Evolutionary conservation across 2,888 invertebrate species (phyloP).

Genomic region (Chalcis sispes): DNA sequence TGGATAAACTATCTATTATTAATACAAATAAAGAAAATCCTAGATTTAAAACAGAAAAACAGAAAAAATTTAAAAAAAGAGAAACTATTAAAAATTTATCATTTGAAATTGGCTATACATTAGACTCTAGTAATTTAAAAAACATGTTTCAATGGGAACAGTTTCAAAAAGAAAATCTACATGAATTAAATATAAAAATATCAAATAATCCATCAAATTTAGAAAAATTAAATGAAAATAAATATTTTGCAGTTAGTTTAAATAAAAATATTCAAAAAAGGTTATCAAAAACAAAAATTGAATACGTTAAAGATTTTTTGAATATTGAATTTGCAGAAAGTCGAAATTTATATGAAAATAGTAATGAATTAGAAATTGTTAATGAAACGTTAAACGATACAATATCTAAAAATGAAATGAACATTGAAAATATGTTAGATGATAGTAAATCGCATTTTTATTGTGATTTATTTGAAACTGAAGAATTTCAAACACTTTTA

Average conservation of each 20-base stretch:
- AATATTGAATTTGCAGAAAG: constrained; percentile 51
- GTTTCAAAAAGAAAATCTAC: constrained; percentile 14
- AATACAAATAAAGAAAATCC: too few relatives aligned
- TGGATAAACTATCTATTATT: background rate
- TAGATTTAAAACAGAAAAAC: background rate
- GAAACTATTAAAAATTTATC: background rate
- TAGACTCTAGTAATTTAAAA: background rate
- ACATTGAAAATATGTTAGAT: constrained; percentile 43
- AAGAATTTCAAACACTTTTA: constrained; percentile 43
- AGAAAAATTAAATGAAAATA: constrained; percentile 63
- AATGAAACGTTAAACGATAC: constrained; percentile 8
- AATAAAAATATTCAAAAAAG: constrained; percentile 56
- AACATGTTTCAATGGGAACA: background rate
- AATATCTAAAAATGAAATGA: background rate
- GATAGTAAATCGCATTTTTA: constrained; percentile 35
- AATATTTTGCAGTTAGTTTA: constrained; percentile 62
- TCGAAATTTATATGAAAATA: background rate
- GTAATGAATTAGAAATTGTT: background rate
- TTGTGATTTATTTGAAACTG: constrained; percentile 36
- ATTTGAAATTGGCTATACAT: background rate
- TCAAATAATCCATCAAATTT: constrained; percentile 58
- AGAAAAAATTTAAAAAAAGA: background rate
- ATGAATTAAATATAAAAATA: constrained; percentile 59
- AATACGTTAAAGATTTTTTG: constrained; percentile 58
- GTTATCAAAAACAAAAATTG: constrained; percentile 53